Evolutionary conservation across 2,888 invertebrate genomes (phyloP), one percentile per base, ranked within the genome.

Genomic region (Hyposoter didymator): DNA sequence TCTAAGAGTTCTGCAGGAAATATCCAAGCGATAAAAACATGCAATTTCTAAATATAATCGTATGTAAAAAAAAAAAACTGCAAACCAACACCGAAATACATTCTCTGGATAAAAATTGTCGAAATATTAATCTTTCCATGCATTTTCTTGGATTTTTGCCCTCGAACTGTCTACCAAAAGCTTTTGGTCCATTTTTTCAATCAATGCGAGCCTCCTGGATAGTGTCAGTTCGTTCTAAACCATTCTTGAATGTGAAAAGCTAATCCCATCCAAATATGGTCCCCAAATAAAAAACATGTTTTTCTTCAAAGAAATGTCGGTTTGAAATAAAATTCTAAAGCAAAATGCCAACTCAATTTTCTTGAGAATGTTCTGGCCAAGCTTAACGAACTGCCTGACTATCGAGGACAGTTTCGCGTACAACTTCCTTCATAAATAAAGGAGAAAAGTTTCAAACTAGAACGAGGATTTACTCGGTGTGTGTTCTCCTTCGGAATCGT

Each of bases 401-500:
- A 14, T 10, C 4, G 14, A 28, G 22, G 28, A 59, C 7, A 6
- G n/a, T n/a, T 52, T 19, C 19, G 49, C 49, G 7, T 19, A 52
- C 49, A 19, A n/a, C n/a, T 52, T 52, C 19, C 6, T 19, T 7
- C 7, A 2, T n/a, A 52, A 52, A 52, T n/a, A 52, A n/a, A 2
- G 7, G 1, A 52, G n/a, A n/a, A 5, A 14, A 59, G n/a, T 39
- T 5, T 66, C 19, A 7, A 28, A 59, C 4, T 59, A 28, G 28
- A 59, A 59, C 59, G 10, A 14, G 28, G 59, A 28, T 59, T 59
- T 59, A 94, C 94, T 94, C 89, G 93, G 92, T 80, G 93, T 93
- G 85, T 94, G 93, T 83, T 94, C 94, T 84, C 94, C 94, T 85
- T 94, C 94, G 14, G 94, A 93, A 89, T 95, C 94, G 84, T 94